Conservation (phyloP, 2,888 invertebrate genomes). For the Pterostichus madidus region DNA sequence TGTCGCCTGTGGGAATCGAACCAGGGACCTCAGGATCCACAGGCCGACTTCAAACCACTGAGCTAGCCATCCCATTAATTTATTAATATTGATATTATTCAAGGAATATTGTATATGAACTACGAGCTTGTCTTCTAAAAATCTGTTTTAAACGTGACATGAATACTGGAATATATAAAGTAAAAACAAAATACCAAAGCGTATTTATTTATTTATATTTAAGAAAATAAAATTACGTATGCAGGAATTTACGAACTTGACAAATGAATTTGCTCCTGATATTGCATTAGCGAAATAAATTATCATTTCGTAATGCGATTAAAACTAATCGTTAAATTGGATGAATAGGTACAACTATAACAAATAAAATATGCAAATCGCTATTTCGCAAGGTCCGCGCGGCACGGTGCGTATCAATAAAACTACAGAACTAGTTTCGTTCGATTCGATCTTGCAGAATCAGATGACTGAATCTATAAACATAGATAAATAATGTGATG, state of each 20-base stretch:
- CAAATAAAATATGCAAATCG: constrained; percentile 50
- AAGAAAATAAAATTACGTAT: constrained; percentile 7
- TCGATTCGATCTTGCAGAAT: constrained; percentile 11
- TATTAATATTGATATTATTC: too few species aligned
- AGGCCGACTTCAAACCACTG: too few species aligned
- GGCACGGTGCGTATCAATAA: constrained; percentile 15
- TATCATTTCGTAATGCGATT: constrained; percentile 16
- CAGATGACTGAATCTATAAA: constrained; percentile 42
- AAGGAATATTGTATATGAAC: too few species aligned
- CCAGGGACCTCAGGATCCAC: too few species aligned
- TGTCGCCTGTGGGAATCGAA: too few species aligned
- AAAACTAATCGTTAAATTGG: constrained; percentile 9
- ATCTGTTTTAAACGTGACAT: too few species aligned
- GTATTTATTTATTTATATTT: not conserved
- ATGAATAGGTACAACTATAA: constrained; percentile 8
- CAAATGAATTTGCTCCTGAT: constrained; percentile 12
- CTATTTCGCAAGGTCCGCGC: constrained; percentile 9
- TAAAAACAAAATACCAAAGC: too few species aligned
- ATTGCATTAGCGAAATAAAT: constrained; percentile 28
- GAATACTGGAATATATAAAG: too few species aligned
- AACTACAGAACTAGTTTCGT: constrained; percentile 31
- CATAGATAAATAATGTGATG: constrained; percentile 49
- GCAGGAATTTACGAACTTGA: constrained; percentile 28
- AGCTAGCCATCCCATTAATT: too few species aligned
- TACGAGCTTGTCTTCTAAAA: too few species aligned